Percentiles rank a stretch among this genome's conserved stretches.
Conservation (phyloP, 1,140 invertebrate species). For the Heliothis virescens region DNA sequence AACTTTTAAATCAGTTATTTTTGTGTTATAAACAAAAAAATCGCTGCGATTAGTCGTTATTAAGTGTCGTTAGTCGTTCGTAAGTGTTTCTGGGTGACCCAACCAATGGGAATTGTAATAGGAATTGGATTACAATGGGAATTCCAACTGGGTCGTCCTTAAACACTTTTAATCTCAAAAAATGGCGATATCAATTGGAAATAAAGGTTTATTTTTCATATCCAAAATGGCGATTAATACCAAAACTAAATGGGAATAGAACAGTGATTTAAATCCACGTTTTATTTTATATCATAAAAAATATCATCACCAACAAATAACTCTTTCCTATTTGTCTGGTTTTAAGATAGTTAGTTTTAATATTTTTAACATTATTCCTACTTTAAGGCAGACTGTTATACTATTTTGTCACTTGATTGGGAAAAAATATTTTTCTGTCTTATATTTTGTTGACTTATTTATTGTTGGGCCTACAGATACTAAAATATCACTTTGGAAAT, state of each 20-base stretch:
- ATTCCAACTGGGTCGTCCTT: neutral
- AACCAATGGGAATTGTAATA: neutral
- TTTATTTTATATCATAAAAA: neutral
- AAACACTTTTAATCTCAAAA: slow-evolving; percentile 18
- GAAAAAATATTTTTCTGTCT: slow-evolving; percentile 18
- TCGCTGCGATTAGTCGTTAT: slow-evolving; percentile 32
- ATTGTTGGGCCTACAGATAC: neutral
- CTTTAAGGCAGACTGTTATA: slow-evolving; percentile 32
- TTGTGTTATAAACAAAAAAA: neutral
- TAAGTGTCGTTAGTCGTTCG: slow-evolving; percentile 34
- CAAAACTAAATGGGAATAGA: neutral
- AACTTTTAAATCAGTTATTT: neutral
- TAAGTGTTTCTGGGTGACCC: neutral
- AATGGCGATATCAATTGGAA: neutral
- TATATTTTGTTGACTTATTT: neutral
- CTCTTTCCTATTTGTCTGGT: neutral
- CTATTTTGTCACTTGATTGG: slow-evolving; percentile 31
- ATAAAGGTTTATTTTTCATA: neutral
- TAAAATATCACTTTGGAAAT: neutral
- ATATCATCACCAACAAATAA: neutral
- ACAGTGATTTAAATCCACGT: neutral
- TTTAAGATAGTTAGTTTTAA: neutral
- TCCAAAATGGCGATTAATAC: slow-evolving; percentile 1
- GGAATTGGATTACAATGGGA: too few species aligned
- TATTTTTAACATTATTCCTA: slow-evolving; percentile 36